These are phyloP conservation scores for Hylaeus anthracinus DNA, from an alignment of 1,140 invertebrate species.

Conservation along the genomic window DNA sequence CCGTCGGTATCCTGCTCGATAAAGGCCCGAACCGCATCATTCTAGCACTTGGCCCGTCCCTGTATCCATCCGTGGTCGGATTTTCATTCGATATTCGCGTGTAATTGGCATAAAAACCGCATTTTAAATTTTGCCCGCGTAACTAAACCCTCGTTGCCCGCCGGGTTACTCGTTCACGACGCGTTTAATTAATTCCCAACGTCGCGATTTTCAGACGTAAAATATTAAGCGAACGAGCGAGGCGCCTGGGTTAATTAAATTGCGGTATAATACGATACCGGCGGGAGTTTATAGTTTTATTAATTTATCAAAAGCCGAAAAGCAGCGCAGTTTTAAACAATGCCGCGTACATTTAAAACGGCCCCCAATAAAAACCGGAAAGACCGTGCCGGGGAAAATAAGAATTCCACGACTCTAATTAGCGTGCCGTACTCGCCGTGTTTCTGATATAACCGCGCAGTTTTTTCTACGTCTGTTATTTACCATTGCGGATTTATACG, in stretches of 20 bases:
- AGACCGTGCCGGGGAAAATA: neutral
- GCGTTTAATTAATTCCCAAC: slow-evolving; percentile 42
- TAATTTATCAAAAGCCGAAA: slow-evolving; percentile 3
- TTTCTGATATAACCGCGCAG: no score
- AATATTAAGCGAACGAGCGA: slow-evolving; percentile 36
- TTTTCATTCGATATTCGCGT: slow-evolving; percentile 24
- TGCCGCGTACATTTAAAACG: no score
- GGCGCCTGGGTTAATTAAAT: slow-evolving; percentile 40
- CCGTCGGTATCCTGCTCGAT: slow-evolving; percentile 54
- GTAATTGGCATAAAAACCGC: slow-evolving; percentile 50
- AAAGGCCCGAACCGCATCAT: slow-evolving; percentile 51
- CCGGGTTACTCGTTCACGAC: slow-evolving; percentile 2
- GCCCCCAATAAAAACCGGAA: neutral
- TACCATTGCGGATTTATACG: no score
- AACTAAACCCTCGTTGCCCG: neutral
- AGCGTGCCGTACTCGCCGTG: neutral
- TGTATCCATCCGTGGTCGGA: slow-evolving; percentile 24
- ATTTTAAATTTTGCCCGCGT: slow-evolving; percentile 34
- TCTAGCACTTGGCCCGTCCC: slow-evolving; percentile 26
- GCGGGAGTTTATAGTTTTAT: slow-evolving; percentile 29
- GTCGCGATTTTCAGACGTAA: slow-evolving; percentile 20
- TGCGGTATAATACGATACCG: slow-evolving; percentile 37
- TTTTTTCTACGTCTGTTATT: no score
- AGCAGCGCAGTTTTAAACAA: neutral
- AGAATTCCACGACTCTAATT: neutral